phyloP scores from a whole-genome alignment of 2,797 vertebrate species.

The Sciaenops ocellatus region DNA sequence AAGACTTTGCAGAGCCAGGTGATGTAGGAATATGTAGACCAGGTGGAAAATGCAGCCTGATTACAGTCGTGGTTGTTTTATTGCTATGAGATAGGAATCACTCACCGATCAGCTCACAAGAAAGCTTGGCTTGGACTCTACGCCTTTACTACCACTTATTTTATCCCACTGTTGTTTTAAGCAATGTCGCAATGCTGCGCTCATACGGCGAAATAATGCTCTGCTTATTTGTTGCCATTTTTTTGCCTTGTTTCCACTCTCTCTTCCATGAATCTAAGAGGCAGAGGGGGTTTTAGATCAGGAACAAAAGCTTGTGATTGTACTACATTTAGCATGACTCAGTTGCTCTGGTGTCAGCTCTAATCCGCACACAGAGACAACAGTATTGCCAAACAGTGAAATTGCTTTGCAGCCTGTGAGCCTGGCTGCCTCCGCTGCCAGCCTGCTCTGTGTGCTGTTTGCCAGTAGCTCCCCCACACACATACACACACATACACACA shows the following conservation, averaged over 20 bases:
- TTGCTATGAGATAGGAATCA: background rate
- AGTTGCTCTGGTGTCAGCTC: slow-evolving; percentile 84
- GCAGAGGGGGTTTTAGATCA: slow-evolving; percentile 77
- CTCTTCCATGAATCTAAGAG: slow-evolving; percentile 66
- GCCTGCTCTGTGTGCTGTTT: slow-evolving; percentile 79
- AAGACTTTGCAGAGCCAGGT: slow-evolving; percentile 49
- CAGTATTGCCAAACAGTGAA: slow-evolving; percentile 86
- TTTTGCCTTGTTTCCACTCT: slow-evolving; percentile 62
- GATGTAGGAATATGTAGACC: slow-evolving; percentile 38
- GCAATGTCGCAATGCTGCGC: slow-evolving; percentile 66
- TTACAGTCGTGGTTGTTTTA: slow-evolving; percentile 3
- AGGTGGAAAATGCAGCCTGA: slow-evolving; percentile 38
- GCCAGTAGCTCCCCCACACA: slow-evolving; percentile 72
- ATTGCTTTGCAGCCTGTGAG: slow-evolving; percentile 83
- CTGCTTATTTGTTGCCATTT: slow-evolving; percentile 66
- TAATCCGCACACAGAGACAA: slow-evolving; percentile 84
- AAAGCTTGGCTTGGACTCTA: slow-evolving; percentile 13
- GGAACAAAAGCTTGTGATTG: slow-evolving; percentile 83
- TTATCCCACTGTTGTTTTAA: slow-evolving; percentile 66
- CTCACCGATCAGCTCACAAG: no score
- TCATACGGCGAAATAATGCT: slow-evolving; percentile 72
- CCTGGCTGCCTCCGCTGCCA: slow-evolving; percentile 80
- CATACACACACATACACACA: slow-evolving; percentile 41
- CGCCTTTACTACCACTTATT: slow-evolving; percentile 41
- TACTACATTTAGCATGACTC: slow-evolving; percentile 86